phyloP scores from a whole-genome alignment of 23 tunicate genomes.

The Corella eumyota region DNA sequence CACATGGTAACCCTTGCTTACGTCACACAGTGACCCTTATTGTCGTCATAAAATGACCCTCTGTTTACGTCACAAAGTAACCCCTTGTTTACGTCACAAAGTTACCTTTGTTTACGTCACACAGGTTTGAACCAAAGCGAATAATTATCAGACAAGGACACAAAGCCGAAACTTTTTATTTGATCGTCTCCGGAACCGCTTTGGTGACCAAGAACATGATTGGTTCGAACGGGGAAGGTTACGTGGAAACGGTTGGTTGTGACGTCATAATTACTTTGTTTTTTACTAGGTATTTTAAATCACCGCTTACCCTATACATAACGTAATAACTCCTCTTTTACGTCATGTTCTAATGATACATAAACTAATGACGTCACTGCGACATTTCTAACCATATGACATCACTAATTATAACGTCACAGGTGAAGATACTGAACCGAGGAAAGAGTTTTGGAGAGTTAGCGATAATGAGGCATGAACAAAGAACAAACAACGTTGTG shows the following conservation, averaged over 20 bases:
- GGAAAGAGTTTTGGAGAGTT: slow-evolving; percentile 82
- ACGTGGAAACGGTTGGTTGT: slow-evolving; percentile 61
- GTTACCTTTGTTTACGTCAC: background rate
- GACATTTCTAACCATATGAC: too few species aligned
- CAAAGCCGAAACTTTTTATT: slow-evolving; percentile 69
- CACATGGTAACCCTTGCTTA: too few species aligned
- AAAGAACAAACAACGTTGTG: slow-evolving; percentile 61
- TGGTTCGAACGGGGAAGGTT: slow-evolving; percentile 38
- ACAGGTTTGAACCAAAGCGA: slow-evolving; percentile 77
- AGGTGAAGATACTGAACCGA: slow-evolving; percentile 57
- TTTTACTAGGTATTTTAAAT: too few species aligned
- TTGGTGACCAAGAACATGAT: slow-evolving; percentile 57
- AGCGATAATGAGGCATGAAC: slow-evolving; percentile 65
- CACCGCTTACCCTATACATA: too few species aligned
- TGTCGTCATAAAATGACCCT: too few species aligned
- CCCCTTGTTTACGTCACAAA: too few species aligned
- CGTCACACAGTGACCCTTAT: too few species aligned
- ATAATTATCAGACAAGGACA: slow-evolving; percentile 79
- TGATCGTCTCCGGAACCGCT: slow-evolving; percentile 65
- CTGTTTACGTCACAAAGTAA: too few species aligned
- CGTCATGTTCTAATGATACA: too few species aligned
- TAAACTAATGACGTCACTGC: too few species aligned
- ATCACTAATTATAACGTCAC: background rate
- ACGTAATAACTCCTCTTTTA: too few species aligned
- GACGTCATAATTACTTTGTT: background rate